A percentile compares a stretch with the other conserved stretches of the same genome.
phyloP scores from a whole-genome alignment of 2,113 vertebrate genomes.

The Cyphomyrus discorhynchus region DNA sequence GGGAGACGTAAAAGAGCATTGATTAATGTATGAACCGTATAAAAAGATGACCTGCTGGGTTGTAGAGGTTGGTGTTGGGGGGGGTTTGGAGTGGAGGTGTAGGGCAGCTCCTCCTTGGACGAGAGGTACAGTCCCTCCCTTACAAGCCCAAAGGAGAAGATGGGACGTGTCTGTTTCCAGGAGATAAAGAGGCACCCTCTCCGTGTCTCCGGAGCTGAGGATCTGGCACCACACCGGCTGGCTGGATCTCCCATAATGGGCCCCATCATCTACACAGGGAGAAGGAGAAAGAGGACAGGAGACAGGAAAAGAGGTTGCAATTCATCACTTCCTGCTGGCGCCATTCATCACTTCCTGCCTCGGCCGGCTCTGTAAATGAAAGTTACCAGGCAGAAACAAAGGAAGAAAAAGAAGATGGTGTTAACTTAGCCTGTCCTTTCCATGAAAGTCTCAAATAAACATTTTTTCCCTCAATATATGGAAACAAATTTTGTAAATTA shows the following conservation, averaged over 20 bases:
- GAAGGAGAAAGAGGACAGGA: conserved; percentile 24
- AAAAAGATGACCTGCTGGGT: conserved; percentile 25
- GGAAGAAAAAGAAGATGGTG: not conserved
- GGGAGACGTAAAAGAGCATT: conserved; percentile 30
- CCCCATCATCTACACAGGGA: conserved; percentile 53
- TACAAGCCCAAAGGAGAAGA: conserved; percentile 44
- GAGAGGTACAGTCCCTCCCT: conserved; percentile 27
- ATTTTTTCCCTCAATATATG: not conserved
- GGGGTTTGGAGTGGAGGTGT: not conserved
- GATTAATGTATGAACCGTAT: conserved; percentile 41
- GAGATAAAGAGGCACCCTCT: conserved; percentile 63
- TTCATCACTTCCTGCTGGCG: conserved; percentile 3
- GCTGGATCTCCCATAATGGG: conserved; percentile 53
- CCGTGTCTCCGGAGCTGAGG: conserved; percentile 49
- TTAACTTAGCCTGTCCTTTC: not conserved
- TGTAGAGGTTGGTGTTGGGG: not conserved
- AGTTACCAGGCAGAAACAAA: conserved; percentile 7
- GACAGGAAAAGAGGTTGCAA: conserved; percentile 22
- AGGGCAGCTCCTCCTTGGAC: not conserved
- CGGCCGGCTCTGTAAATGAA: conserved; percentile 7
- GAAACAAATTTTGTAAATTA: not conserved
- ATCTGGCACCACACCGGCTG: conserved; percentile 48
- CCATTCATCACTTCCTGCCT: conserved; percentile 7
- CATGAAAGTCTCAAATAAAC: not conserved
- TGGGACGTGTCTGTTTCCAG: conserved; percentile 57